Base-by-base conservation (phyloP, 37 sponge, comb jelly and placozoan species). In the Petrosia ficiformis region DNA sequence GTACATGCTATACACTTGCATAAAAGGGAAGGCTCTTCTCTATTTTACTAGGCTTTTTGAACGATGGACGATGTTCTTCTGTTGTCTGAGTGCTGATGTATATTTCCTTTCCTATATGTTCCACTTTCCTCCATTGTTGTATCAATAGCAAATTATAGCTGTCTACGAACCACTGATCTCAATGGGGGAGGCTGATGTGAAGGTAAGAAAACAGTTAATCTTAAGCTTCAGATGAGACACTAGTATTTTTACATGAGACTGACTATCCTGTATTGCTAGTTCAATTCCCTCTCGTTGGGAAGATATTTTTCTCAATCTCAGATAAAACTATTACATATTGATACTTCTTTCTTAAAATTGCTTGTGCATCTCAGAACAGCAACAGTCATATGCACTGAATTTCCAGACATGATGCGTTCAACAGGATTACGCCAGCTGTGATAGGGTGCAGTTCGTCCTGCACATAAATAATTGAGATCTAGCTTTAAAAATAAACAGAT, bases 241-340 rank as follows among this genome's bases (percentile, higher is more conserved):
- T 16, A 76, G 65, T 14, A 40, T 38, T 41, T 76, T 76, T 2
- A 76, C 66, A 40, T 65, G 77, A 1, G 77, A 60, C 24, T 64
- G 40, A 39, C 4, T n/a, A 29, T 61, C 28, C 28, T 48, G n/a
- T n/a, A n/a, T n/a, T n/a, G n/a, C n/a, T n/a, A n/a, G n/a, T n/a
- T n/a, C n/a, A n/a, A n/a, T n/a, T n/a, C n/a, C n/a, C n/a, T n/a
- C n/a, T n/a, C n/a, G n/a, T n/a, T n/a, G n/a, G n/a, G n/a, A n/a
- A n/a, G n/a, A n/a, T n/a, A n/a, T n/a, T n/a, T n/a, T n/a, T n/a
- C n/a, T n/a, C n/a, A n/a, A n/a, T n/a, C n/a, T n/a, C n/a, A n/a
- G n/a, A n/a, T n/a, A n/a, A n/a, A n/a, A n/a, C n/a, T n/a, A n/a
- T 8, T 48, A 48, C 14, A 19, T 19, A 33, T 67, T 1, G 3